Conservation (phyloP, 2,113 vertebrate species). For the Acrocephalus arundinaceus region DNA sequence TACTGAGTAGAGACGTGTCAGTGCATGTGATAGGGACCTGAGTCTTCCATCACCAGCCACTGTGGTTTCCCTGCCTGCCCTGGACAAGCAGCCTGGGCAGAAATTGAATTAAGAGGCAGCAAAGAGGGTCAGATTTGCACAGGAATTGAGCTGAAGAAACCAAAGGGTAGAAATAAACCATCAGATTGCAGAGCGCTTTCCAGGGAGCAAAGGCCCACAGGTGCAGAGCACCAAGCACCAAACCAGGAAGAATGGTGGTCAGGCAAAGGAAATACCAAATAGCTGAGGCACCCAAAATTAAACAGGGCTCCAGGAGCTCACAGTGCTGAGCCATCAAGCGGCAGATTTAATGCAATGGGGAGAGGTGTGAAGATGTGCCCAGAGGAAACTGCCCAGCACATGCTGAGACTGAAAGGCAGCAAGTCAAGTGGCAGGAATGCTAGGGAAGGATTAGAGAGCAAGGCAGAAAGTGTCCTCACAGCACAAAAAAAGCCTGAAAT, state of each 20-base stretch:
- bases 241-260: background rate
- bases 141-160: background rate
- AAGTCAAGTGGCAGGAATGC: background rate
- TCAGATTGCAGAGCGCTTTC: background rate
- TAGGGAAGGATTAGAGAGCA: background rate
- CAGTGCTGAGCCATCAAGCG: background rate
- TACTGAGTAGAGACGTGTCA: conserved; percentile 2
- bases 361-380: background rate
- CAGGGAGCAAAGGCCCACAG: background rate
- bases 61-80: background rate
- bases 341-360: background rate
- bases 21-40: background rate
- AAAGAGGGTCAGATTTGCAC: background rate
- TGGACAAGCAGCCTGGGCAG: background rate
- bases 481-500: background rate
- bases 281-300: background rate
- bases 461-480: background rate
- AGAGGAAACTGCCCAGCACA: background rate
- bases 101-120: background rate
- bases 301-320: background rate
- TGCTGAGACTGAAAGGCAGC: background rate
- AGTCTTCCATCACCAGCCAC: background rate
- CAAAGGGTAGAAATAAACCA: background rate
- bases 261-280: background rate
- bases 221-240: background rate